Evolutionary conservation across 2,113 vertebrate species (phyloP), one percentile per base, ranked within the genome.

Genomic region (Emberiza fucata): DNA sequence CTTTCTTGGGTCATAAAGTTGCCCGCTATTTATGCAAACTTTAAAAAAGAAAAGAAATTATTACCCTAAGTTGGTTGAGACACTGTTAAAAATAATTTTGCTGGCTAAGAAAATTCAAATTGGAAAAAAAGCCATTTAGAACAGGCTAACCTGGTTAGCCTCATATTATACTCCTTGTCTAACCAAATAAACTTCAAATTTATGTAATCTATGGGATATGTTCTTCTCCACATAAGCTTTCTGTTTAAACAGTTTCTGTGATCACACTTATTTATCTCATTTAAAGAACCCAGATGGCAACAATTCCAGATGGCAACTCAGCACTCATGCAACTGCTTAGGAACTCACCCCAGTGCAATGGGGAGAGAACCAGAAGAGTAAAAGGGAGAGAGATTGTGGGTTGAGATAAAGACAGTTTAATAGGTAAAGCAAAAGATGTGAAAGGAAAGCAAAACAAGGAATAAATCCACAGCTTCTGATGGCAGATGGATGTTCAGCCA

Each of bases 281-380:
- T 78, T 85, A 71, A 94, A 54, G 23, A 60, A 39, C 25, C 5
- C 20, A 64, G 47, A 47, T 25, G 42, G 42, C 42, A 44, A 44
- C 8, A 19, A 4, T 40, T 50, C 60, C 23, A 73, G 51, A 20
- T 19, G 9, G 70, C n/a, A 68, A 53, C 29, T 31, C 35, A 60
- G n/a, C 20, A 22, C 20, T 29, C 53, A 40, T 20, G 4, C 8
- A 39, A 39, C 28, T 24, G 6, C 60, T 40, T 1, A 0, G 24
- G 45, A 73, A 31, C 24, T 40, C 21, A 60, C 24, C 21, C 39
- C 45, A 27, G 0, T 40, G 24, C 40, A 66, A 75, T 22, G 13
- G 11, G 24, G 53, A 68, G 39, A 40, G 45, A 60, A 53, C 14
- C 16, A 33, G 39, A 75, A 35, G 29, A 45, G 14, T 28, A 28